phyloP scores from a whole-genome alignment of 2,113 vertebrate species.

The Planiliza haematocheilus region DNA sequence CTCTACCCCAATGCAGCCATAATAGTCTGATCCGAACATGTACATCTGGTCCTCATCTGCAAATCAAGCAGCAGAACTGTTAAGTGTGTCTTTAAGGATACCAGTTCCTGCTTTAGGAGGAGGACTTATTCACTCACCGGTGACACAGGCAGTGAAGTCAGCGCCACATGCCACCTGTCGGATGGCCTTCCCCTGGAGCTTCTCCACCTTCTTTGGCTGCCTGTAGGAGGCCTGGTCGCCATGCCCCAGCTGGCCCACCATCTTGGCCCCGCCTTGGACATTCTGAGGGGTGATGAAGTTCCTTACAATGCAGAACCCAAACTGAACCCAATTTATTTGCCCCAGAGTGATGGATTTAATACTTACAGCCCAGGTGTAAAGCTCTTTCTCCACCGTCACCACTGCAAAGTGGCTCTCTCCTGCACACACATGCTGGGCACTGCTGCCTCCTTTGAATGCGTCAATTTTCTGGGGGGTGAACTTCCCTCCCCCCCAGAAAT shows the following conservation, averaged over 20 bases:
- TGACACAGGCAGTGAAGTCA: slow-evolving; percentile 96
- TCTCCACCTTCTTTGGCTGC: slow-evolving; percentile 94
- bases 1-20: slow-evolving; percentile 94
- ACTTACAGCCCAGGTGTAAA: slow-evolving; percentile 99
- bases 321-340: not conserved
- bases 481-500: slow-evolving; percentile 98
- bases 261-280: slow-evolving; percentile 95
- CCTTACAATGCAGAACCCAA: not conserved
- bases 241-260: slow-evolving; percentile 96
- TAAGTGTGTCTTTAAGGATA: not conserved
- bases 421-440: slow-evolving; percentile 95
- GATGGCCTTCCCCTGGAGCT: slow-evolving; percentile 94
- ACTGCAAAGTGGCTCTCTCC: slow-evolving; percentile 98
- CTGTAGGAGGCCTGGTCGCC: slow-evolving; percentile 97
- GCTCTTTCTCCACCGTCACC: slow-evolving; percentile 98
- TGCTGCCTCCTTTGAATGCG: slow-evolving; percentile 94
- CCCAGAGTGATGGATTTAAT: not conserved
- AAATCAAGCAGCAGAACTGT: slow-evolving; percentile 18
- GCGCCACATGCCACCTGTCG: slow-evolving; percentile 95
- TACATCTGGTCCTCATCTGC: slow-evolving; percentile 97
- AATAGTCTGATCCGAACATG: slow-evolving; percentile 97
- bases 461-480: slow-evolving; percentile 98
- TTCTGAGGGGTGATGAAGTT: slow-evolving; percentile 82
- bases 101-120: not conserved
- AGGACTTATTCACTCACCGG: slow-evolving; percentile 81